Base-by-base conservation (phyloP, 2,888 invertebrate genomes). In the Pristionchus japonicus region DNA sequence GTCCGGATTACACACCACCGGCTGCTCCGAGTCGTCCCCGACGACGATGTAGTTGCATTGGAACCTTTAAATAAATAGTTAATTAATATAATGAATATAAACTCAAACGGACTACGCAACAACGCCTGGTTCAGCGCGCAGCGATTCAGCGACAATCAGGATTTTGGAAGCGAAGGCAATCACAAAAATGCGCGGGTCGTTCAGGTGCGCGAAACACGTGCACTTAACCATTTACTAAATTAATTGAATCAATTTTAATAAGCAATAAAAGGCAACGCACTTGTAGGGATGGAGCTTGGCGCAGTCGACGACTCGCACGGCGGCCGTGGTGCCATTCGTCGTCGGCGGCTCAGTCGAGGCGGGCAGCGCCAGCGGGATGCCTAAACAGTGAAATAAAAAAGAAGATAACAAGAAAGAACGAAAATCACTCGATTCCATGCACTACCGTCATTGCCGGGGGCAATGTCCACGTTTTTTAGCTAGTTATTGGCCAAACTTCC, bases 1-100 rank as follows among this genome's bases (percentile, higher is more conserved):
- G 64, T 93, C 92, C 47, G 90, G 89, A 15, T 91, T 88, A 86
- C 93, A 93, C 15, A 89, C 88, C 13, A 86, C 80, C 9, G 92
- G 91, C 87, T 92, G 91, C 77, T 93, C 90, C 15, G 91, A 92
- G 31, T 88, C 82, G 15, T 90, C 83, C 89, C 90, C 88, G 43
- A 91, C 88, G 11, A 40, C 88, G 27, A 89, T 88, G 23, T 43
- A 83, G 52, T 89, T n/a, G 86, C 92, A 92, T 37, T 57, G 64
- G 86, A 90, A 92, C 85, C 92, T 92, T 37, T 83, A 91, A 89
- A 20, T 31, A 17, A 34, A n/a, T 40, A n/a, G n/a, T 27, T 17
- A 43, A 80, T 80, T 40, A 43, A 80, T 20, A n/a, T 31, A 82
- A 31, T 67, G 13, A 49, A 49, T 31, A 37, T 13, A 43, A 49